Evolutionary conservation across 2,888 invertebrate species (phyloP).

Genomic region (Protophormia terraenovae): DNA sequence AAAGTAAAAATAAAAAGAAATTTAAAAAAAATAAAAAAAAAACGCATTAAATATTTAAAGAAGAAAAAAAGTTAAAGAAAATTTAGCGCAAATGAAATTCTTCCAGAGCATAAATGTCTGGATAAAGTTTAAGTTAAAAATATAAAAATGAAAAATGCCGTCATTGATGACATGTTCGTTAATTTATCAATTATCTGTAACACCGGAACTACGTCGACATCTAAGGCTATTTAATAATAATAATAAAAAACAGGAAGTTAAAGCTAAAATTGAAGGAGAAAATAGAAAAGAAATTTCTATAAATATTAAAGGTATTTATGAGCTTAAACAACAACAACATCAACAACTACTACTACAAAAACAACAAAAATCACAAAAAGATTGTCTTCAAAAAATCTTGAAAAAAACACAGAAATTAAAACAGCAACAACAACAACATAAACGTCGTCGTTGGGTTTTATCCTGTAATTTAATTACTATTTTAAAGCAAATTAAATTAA

Average conservation of each 20-base stretch:
- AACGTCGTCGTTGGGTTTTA: constrained; percentile 59
- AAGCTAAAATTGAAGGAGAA: constrained; percentile 4
- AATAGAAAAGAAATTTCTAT: constrained; percentile 8
- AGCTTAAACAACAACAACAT: constrained; percentile 51
- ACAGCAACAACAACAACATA: constrained; percentile 9
- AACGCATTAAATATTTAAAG: neutral
- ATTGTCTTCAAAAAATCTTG: constrained; percentile 50
- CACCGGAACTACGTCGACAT: constrained; percentile 59
- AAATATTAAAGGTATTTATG: constrained; percentile 54
- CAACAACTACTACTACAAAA: constrained; percentile 33
- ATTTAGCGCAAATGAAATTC: constrained; percentile 50
- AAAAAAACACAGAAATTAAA: constrained; percentile 23
- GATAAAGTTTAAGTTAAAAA: constrained; percentile 61
- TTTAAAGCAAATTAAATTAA: constrained; percentile 65
- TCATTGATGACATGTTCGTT: constrained; percentile 61
- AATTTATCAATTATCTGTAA: constrained; percentile 58
- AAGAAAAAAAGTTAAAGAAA: constrained; percentile 13
- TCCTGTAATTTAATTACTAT: constrained; percentile 64
- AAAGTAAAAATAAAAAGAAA: neutral
- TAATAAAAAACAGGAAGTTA: constrained; percentile 20
- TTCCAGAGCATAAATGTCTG: constrained; percentile 61
- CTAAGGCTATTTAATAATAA: constrained; percentile 44
- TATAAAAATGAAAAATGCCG: constrained; percentile 67
- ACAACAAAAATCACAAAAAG: constrained; percentile 50
- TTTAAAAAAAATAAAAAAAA: neutral